These are phyloP conservation scores for Chamaea fasciata DNA, from an alignment of 2,113 vertebrate genomes.

Conservation along the genomic window DNA sequence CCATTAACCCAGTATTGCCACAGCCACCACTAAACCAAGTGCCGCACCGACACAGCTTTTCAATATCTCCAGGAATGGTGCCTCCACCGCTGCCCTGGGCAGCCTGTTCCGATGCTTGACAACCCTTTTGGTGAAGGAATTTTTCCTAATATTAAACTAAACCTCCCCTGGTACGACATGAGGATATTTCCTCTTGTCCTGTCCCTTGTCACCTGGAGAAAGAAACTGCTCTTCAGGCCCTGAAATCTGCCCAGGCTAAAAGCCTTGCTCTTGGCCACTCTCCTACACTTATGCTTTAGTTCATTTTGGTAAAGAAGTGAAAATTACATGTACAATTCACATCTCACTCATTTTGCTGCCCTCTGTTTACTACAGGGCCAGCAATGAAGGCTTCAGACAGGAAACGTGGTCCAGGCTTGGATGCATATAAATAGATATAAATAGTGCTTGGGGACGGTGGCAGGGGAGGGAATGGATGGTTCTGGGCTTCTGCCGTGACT, in stretches of 20 bases:
- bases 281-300: not conserved
- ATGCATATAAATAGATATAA: not conserved
- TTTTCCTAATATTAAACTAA: not conserved
- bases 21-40: not conserved
- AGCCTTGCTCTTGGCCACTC: not conserved
- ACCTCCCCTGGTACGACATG: not conserved
- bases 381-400: not conserved
- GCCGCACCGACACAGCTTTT: not conserved
- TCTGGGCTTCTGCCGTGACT: slow-evolving; percentile 3
- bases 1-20: not conserved
- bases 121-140: not conserved
- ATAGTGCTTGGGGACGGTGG: not conserved
- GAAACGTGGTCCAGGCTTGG: not conserved
- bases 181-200: not conserved
- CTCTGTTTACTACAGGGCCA: not conserved
- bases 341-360: not conserved
- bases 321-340: not conserved
- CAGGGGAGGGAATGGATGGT: not conserved
- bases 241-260: not conserved
- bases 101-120: not conserved
- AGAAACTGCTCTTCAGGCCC: not conserved
- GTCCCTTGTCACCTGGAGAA: not conserved
- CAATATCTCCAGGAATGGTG: not conserved
- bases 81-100: not conserved
- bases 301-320: not conserved